Conservation (phyloP, 2,888 invertebrate species). For the Nipponacmea schrenckii region DNA sequence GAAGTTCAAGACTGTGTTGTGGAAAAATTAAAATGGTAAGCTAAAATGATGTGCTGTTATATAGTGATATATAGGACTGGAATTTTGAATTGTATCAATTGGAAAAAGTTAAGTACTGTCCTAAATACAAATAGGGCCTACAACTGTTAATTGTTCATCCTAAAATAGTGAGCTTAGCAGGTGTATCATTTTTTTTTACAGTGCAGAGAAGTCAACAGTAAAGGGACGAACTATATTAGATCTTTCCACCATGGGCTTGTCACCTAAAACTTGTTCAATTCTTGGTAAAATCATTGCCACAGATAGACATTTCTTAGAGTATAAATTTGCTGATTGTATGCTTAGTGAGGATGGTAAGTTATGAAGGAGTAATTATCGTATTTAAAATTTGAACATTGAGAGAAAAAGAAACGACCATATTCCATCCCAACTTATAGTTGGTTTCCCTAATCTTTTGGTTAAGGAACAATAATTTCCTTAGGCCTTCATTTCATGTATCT, state of each 20-base stretch:
- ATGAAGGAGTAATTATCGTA: no score
- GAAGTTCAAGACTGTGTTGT: slow-evolving; percentile 61
- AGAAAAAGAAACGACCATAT: no score
- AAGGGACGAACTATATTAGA: slow-evolving; percentile 52
- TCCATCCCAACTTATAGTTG: no score
- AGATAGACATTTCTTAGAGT: slow-evolving; percentile 61
- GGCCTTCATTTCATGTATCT: no score
- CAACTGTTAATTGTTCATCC: no score
- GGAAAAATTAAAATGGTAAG: slow-evolving; percentile 56
- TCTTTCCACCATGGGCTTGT: slow-evolving; percentile 63
- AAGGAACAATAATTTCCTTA: no score
- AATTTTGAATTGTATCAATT: not conserved
- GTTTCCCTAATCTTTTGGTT: no score
- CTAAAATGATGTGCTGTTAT: not conserved
- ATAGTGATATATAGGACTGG: no score
- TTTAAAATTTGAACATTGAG: no score
- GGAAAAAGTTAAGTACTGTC: not conserved
- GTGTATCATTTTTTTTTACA: slow-evolving; percentile 33
- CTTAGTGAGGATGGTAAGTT: slow-evolving; percentile 64
- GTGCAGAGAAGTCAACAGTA: slow-evolving; percentile 43
- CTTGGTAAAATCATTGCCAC: slow-evolving; percentile 62
- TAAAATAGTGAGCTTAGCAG: no score
- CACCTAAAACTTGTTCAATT: slow-evolving; percentile 63
- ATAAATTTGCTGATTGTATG: slow-evolving; percentile 66
- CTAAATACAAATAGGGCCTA: no score